Base-by-base conservation (phyloP, 92 coral and sea anemone species). In the Blastomussa wellsi region DNA sequence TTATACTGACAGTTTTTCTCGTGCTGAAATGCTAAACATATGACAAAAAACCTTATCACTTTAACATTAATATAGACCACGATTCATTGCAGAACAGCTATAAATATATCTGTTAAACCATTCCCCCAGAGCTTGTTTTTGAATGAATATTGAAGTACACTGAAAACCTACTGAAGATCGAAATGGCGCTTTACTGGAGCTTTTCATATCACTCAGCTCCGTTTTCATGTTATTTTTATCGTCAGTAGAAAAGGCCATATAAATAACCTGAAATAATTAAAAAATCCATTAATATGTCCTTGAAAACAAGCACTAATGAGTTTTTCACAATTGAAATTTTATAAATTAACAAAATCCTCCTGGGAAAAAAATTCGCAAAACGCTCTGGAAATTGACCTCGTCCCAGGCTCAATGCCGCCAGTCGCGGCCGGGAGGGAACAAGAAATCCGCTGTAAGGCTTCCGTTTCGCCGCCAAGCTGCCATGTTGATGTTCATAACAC, bases 381-480 rank as follows among this genome's bases (percentile, higher is more conserved):
- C 62, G 5, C 49, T 19, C 32, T 17, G 0, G 10, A 31, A 5
- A 37, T 17, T 44, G 2, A 19, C 32, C 59, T 55, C 80, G 60
- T n/a, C 70, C 78, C 78, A 81, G 77, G 38, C 26, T 42, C 65
- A 22, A 8, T 36, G 6, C 76, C 24, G 73, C 47, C 67, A 16
- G 16, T 31, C 38, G 35, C 22, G 80, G 72, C 86, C 73, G 86
- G 57, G 73, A 55, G 59, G 31, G 13, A 82, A 37, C 73, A 38
- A 28, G 72, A 19, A 11, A 1, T 17, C 33, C 80, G 78, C 48
- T 33, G 78, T 39, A 51, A 47, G 66, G 71, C 86, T 91, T 91
- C 94, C 94, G 91, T 78, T 87, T 24, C 93, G 49, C 78, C 26
- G 68, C 66, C 57, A 85, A 41, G 53, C 89, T 66, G 89, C 94